Base-by-base conservation (phyloP, 2,888 invertebrate species). In the Meteorus colon region DNA sequence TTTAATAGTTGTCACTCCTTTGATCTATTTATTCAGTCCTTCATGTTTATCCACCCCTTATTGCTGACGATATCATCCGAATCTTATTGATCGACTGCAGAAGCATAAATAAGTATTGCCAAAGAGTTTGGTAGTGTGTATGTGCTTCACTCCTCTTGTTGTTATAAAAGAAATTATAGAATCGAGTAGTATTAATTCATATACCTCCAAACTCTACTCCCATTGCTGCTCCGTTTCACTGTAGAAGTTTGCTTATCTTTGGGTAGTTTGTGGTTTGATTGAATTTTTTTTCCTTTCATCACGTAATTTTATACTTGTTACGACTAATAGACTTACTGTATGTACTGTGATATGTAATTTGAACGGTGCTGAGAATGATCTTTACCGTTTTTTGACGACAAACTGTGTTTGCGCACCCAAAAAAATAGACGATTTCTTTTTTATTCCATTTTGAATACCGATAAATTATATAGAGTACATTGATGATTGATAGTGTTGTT, bases 321-420 rank as follows among this genome's bases (percentile, higher is more conserved):
- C 75, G 71, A 77, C 74, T 78, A 66, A 73, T 76, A 73, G 77
- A 78, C 78, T 81, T 80, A 76, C 55, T 72, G 74, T 76, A 73
- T 78, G 71, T 74, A 77, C 80, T 81, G 82, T 81, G 82, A 82
- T 81, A 82, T 71, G 76, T 77, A 73, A 60, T 48, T 68, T 68
- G 63, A 51, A 72, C 37, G 76, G 76, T 76, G 76, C 76, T 76
- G 68, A 76, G 60, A 70, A 59, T 45, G 19, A 48, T 72, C 62
- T 10, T 10, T 59, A 41, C 37, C 34, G 60, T 51, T 65, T 66
- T 63, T 51, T 51, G 41, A 37, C 24, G 16, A 75, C 19, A 51
- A 41, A 66, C 31, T 37, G 60, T 48, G 31, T 72, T 77, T 78
- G 71, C 69, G 72, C 67, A 68, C 29, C 48, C 73, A 34, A 70